Conservation (phyloP, 2,113 vertebrate species). For the Capreolus pygargus region DNA sequence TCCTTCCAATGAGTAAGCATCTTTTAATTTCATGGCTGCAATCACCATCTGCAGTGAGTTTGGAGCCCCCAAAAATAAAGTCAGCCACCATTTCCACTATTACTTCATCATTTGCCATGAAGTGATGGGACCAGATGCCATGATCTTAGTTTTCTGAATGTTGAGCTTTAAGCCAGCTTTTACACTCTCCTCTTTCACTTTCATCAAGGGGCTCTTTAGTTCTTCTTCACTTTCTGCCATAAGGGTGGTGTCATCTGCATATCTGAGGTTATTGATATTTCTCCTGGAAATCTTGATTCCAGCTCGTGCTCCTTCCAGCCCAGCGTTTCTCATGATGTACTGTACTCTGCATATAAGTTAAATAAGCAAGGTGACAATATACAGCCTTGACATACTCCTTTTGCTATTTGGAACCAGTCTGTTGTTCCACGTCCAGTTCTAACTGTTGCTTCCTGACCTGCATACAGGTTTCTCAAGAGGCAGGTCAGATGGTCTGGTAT, state of each 20-base stretch:
- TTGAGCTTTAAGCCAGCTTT: not conserved
- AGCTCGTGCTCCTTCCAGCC: not conserved
- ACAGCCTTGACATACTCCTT: not conserved
- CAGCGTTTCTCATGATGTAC: accelerated
- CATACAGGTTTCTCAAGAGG: not conserved
- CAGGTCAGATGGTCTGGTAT: not conserved
- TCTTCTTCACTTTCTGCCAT: not conserved
- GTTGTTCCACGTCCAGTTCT: not conserved
- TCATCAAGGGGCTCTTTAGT: not conserved
- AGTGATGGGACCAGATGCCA: not conserved
- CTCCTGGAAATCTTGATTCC: accelerated
- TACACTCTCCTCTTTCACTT: not conserved
- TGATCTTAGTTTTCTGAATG: not conserved
- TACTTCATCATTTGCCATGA: not conserved
- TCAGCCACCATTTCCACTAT: not conserved
- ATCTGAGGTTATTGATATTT: not conserved
- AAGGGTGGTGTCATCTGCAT: not conserved
- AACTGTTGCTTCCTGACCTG: not conserved
- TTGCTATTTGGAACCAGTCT: not conserved
- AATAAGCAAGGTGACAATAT: not conserved
- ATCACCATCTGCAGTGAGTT: not conserved
- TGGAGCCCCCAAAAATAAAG: not conserved
- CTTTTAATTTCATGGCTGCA: not conserved
- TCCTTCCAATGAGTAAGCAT: not conserved
- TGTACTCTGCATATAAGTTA: not conserved